Base-by-base conservation (phyloP, 2,113 vertebrate genomes). In the Pygoscelis adeliae region DNA sequence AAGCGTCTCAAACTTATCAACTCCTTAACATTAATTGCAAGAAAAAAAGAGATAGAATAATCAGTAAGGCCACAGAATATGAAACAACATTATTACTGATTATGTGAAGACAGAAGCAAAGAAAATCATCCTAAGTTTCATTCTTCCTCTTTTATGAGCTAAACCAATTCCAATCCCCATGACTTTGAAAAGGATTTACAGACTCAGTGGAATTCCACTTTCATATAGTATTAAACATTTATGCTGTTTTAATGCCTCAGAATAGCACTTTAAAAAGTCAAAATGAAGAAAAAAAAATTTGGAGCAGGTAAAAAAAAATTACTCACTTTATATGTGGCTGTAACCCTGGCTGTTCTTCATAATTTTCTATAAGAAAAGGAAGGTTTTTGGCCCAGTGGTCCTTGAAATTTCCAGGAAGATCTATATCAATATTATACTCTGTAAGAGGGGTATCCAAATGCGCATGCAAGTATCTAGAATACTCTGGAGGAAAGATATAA, bases 381-480 rank as follows among this genome's bases (percentile, higher is more conserved):
- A 99, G 98, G 90, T 99, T 99, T 95, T 99, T 99, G 55, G 99
- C 99, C 99, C 99, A 99, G 96, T 99, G 99, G 89, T 99, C 99
- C 96, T 99, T 99, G 93, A 99, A 99, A 97, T 98, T 99, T 73
- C 99, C 99, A 4, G 99, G 99, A 88, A 99, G 98, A 94, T 99
- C 99, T 89, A 81, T 87, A 87, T 99, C 99, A 82, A 99, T 98
- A 67, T 98, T 99, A 94, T 99, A 99, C 58, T 99, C 99, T 6
- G 99, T 98, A 30, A 99, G 99, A 4, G 99, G 98, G 13, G 99
- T 98, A 93, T 99, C 99, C 21, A 99, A 99, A 97, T 99, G 99
- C 3, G 99, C 99, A 70, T 99, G 99, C 87, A 99, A 97, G 94
- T 99, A 99, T 4, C 99, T 99, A 62, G 99, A 99, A 96, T 99